Conservation (phyloP, 2,888 invertebrate genomes). For the Cephus pulcher region DNA sequence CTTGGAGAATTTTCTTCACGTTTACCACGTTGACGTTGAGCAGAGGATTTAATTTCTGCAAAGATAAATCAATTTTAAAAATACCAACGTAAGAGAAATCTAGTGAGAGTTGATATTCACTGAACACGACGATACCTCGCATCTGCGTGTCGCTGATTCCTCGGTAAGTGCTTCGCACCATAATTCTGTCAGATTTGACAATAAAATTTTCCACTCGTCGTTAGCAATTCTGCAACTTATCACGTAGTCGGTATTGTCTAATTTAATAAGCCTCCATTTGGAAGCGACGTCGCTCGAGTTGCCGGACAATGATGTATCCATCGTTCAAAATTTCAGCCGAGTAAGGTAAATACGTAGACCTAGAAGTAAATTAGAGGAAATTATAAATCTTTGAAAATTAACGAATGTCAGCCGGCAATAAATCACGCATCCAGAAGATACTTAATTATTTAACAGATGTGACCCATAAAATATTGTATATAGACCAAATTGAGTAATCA, state of each 20-base stretch:
- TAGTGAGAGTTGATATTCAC: background rate
- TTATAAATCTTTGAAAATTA: background rate
- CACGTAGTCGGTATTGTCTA: slow-evolving; percentile 29
- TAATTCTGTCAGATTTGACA: slow-evolving; percentile 42
- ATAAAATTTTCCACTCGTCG: slow-evolving; percentile 26
- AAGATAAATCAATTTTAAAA: slow-evolving; percentile 2
- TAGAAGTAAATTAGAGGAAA: background rate
- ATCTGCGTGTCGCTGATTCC: slow-evolving; percentile 38
- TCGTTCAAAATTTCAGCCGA: background rate
- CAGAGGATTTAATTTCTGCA: slow-evolving; percentile 52
- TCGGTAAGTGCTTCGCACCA: slow-evolving; percentile 40
- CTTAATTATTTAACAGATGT: background rate
- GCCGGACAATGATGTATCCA: background rate
- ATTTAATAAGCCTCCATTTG: slow-evolving; percentile 19
- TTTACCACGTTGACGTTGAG: slow-evolving; percentile 43
- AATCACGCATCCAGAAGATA: background rate
- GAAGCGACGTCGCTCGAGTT: background rate
- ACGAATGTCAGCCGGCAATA: background rate
- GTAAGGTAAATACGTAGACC: background rate
- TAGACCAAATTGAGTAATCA: background rate
- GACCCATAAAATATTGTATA: background rate
- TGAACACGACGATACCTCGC: slow-evolving; percentile 34
- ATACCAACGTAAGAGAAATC: background rate
- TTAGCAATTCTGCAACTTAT: slow-evolving; percentile 28
- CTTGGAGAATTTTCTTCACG: slow-evolving; percentile 35